A percentile compares a stretch with the other conserved stretches of the same genome.
Conservation (phyloP, 2,113 vertebrate genomes). For the Archocentrus centrarchus region DNA sequence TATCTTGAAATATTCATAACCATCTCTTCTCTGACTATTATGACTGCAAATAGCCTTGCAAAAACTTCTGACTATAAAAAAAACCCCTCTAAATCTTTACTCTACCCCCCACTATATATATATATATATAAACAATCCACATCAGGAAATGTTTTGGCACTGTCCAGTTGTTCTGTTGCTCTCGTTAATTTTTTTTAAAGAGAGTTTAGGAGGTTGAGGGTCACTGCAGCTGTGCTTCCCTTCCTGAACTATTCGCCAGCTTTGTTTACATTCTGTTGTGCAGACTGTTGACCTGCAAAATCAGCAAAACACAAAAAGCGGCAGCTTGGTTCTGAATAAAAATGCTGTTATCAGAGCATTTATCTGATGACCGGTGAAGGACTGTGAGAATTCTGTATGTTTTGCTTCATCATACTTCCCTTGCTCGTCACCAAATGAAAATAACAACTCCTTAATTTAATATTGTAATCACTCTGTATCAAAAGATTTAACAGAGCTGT, state of each 20-base stretch:
- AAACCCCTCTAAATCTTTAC: conserved; percentile 4
- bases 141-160: conserved; percentile 32
- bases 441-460: neutral
- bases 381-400: conserved; percentile 11
- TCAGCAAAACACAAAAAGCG: neutral
- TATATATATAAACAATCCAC: neutral
- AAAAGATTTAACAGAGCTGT: neutral
- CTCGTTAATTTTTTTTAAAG: conserved; percentile 45
- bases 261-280: conserved; percentile 59
- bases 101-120: too few relatives aligned
- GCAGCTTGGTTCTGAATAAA: neutral
- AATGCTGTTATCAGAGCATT: conserved; percentile 21
- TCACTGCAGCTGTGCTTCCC: conserved; percentile 5
- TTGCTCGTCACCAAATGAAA: neutral
- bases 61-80: conserved; percentile 29
- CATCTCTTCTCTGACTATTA: conserved; percentile 18
- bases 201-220: conserved; percentile 33
- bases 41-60: conserved; percentile 33
- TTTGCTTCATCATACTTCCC: neutral
- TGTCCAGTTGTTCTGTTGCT: conserved; percentile 50
- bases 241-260: conserved; percentile 36
- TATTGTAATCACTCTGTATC: neutral
- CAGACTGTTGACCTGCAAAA: neutral
- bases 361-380: neutral
- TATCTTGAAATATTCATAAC: conserved; percentile 60